phyloP scores from a whole-genome alignment of 1,140 invertebrate species.

The Homalodisca vitripennis region DNA sequence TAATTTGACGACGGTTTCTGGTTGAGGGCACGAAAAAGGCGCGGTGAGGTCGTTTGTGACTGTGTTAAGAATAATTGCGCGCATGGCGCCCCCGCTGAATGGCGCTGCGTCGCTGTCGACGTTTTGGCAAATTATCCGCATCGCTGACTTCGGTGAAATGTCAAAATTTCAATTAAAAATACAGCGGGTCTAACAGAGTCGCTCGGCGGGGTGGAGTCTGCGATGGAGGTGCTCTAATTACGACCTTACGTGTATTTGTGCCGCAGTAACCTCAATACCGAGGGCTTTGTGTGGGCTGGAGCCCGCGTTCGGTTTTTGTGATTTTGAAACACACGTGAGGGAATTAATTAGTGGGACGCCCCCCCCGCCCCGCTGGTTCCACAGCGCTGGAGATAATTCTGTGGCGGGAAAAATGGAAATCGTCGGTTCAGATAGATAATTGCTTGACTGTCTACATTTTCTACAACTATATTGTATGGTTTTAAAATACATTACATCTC shows the following conservation, averaged over 20 bases:
- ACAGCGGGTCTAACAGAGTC: conserved; percentile 11
- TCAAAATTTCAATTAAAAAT: conserved; percentile 24
- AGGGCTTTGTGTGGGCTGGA: not conserved
- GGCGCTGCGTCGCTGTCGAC: not conserved
- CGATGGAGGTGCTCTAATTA: conserved; percentile 4
- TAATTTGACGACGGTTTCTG: conserved; percentile 3
- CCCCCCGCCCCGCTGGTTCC: too few species aligned
- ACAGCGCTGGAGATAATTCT: too few species aligned
- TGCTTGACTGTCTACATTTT: too few species aligned
- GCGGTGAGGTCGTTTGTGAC: not conserved
- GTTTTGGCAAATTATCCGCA: conserved; percentile 8
- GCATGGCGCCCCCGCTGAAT: not conserved
- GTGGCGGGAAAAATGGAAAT: too few species aligned
- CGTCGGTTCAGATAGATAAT: too few species aligned
- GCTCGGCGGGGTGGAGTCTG: not conserved
- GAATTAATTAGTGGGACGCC: not conserved
- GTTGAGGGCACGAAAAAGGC: conserved; percentile 18
- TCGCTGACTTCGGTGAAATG: not conserved
- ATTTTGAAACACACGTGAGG: not conserved
- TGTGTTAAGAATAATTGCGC: not conserved
- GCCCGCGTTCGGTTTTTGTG: not conserved
- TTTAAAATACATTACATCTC: too few species aligned
- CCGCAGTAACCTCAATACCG: too few species aligned
- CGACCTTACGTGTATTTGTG: not conserved
- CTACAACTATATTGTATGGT: too few species aligned